Evolutionary conservation across 2,888 invertebrate species (phyloP).

Genomic region (Sesamia inferens): DNA sequence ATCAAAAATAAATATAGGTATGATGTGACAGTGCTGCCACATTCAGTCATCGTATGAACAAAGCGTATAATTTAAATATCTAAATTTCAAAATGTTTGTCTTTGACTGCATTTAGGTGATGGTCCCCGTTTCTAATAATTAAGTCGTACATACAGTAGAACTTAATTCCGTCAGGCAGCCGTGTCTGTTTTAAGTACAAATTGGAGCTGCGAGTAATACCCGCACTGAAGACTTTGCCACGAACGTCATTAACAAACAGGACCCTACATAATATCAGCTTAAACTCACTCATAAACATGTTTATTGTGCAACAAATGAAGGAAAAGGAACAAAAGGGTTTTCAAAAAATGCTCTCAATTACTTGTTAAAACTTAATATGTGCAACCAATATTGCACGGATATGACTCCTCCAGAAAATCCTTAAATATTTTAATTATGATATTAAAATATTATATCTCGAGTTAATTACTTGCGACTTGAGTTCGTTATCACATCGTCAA

Average conservation of each 20-base stretch:
- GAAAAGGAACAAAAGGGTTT: background rate
- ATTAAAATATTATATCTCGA: slow-evolving; percentile 9
- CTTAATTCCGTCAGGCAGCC: slow-evolving; percentile 16
- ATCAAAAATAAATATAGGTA: background rate
- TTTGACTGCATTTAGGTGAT: slow-evolving; percentile 11
- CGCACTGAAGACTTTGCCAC: slow-evolving; percentile 4
- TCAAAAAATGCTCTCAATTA: background rate
- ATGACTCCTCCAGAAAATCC: slow-evolving; percentile 10
- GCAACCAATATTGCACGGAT: slow-evolving; percentile 10
- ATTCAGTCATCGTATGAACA: background rate
- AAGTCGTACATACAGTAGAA: slow-evolving; percentile 10
- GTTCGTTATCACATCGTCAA: slow-evolving; percentile 27
- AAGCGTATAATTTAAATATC: background rate
- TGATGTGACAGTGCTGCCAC: background rate
- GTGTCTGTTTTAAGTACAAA: slow-evolving; percentile 31
- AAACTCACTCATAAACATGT: background rate
- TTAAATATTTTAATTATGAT: slow-evolving; percentile 23
- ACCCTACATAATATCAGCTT: slow-evolving; percentile 6
- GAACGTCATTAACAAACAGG: slow-evolving; percentile 36
- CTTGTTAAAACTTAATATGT: slow-evolving; percentile 8
- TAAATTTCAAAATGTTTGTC: background rate
- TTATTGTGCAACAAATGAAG: background rate
- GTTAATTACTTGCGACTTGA: slow-evolving; percentile 18
- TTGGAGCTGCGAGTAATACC: slow-evolving; percentile 13
- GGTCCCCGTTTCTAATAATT: slow-evolving; percentile 13